Conservation (phyloP, 2,113 vertebrate genomes). For the Pterocles gutturalis region DNA sequence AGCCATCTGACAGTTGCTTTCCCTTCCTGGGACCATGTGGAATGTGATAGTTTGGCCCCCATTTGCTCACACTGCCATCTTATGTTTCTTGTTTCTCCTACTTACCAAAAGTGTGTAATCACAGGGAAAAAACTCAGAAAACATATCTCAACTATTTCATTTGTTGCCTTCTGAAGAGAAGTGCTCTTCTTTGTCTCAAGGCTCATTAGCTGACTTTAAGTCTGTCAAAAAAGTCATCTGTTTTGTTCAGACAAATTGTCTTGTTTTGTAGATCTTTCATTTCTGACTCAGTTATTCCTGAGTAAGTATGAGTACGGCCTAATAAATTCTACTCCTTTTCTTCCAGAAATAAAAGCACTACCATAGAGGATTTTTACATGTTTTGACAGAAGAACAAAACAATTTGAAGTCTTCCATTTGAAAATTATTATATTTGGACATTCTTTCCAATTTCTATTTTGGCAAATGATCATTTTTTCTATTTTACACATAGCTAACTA, state of each 20-base stretch:
- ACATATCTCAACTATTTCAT: background rate
- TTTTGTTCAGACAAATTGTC: background rate
- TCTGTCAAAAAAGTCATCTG: background rate
- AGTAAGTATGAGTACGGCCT: background rate
- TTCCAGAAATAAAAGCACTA: background rate
- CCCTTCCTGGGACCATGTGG: background rate
- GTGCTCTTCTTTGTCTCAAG: background rate
- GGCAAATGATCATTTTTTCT: background rate
- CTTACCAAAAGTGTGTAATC: background rate
- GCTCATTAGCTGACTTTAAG: conserved; percentile 2
- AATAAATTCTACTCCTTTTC: background rate
- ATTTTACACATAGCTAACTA: background rate
- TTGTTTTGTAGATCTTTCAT: background rate
- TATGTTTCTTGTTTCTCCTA: background rate
- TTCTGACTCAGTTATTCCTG: conserved; percentile 7
- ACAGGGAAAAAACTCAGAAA: background rate
- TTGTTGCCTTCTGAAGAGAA: background rate
- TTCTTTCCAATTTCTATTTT: background rate
- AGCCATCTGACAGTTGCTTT: background rate
- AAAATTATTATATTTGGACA: background rate
- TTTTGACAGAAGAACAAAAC: background rate
- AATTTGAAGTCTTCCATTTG: background rate
- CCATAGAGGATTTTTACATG: background rate
- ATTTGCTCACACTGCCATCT: background rate
- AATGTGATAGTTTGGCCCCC: background rate